Evolutionary conservation across 2,113 vertebrate genomes (phyloP).

Genomic region (Trematomus loennbergii): DNA sequence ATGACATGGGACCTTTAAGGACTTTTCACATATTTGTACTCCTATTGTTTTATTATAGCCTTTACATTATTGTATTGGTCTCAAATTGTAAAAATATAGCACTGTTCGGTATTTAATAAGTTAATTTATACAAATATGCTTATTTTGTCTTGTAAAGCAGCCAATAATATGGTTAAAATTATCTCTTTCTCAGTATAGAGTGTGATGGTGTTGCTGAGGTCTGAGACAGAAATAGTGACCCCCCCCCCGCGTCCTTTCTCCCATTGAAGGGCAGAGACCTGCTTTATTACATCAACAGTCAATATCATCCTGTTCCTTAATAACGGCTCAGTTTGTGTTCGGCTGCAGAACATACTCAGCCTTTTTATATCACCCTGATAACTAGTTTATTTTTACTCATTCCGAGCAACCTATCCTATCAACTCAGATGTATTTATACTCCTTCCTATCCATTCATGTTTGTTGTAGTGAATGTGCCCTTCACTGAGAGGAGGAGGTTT

Average conservation of each 20-base stretch:
- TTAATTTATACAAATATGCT: no score
- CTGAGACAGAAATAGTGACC: no score
- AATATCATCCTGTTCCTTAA: constrained; percentile 66
- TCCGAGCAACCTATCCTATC: constrained; percentile 17
- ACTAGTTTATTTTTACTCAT: constrained; percentile 22
- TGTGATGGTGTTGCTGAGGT: no score
- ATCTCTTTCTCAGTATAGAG: no score
- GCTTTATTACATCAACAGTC: constrained; percentile 64
- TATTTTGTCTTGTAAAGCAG: no score
- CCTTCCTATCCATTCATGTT: constrained; percentile 6
- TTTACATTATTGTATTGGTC: no score
- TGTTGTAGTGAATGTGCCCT: constrained; percentile 24
- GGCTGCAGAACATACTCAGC: constrained; percentile 2
- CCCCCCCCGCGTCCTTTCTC: constrained; percentile 54
- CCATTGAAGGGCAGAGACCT: constrained; percentile 62
- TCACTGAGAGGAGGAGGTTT: not conserved
- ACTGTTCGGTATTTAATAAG: no score
- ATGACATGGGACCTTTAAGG: no score
- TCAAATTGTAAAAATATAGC: no score
- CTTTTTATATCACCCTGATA: constrained; percentile 27
- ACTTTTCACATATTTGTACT: no score
- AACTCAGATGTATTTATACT: constrained; percentile 10
- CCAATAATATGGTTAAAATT: no score
- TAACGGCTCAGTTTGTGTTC: constrained; percentile 66
- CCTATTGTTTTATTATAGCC: no score